phyloP scores from a whole-genome alignment of 2,113 vertebrate genomes.

The Trichomycterus rosablanca region DNA sequence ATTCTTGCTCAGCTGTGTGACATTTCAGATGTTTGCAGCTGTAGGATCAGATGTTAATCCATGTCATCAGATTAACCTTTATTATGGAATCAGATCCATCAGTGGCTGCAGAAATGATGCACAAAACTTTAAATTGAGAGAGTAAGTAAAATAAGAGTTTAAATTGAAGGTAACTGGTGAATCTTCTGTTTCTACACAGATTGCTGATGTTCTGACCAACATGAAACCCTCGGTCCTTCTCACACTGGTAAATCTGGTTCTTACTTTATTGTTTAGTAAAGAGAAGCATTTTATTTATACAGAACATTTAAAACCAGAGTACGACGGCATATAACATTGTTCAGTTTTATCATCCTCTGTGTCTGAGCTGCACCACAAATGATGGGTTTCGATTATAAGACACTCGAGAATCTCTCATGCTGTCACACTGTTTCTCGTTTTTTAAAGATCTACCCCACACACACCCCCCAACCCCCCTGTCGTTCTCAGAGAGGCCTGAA shows the following conservation, averaged over 20 bases:
- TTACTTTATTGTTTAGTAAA: too few relatives aligned
- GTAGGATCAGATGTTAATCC: neutral
- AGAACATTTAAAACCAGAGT: too few relatives aligned
- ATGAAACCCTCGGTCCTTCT: constrained; percentile 26
- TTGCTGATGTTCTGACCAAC: constrained; percentile 24
- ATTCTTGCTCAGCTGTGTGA: too few relatives aligned
- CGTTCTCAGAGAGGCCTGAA: constrained; percentile 73
- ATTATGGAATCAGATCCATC: neutral
- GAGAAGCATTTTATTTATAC: too few relatives aligned
- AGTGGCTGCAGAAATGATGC: too few relatives aligned
- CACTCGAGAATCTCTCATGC: too few relatives aligned
- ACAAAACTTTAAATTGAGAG: too few relatives aligned
- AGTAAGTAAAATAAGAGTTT: too few relatives aligned
- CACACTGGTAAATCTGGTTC: constrained; percentile 32
- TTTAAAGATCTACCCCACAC: neutral
- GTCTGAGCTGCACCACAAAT: too few relatives aligned
- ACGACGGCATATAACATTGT: too few relatives aligned
- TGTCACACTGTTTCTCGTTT: neutral
- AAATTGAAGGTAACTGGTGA: neutral
- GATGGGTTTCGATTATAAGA: too few relatives aligned
- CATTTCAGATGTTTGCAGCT: neutral
- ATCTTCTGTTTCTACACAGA: constrained; percentile 19
- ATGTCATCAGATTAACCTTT: neutral
- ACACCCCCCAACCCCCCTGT: neutral
- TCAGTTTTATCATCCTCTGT: too few relatives aligned